These are phyloP conservation scores for Sebastes vulpes DNA, from an alignment of 2,797 vertebrate species.

Conservation along the genomic window DNA sequence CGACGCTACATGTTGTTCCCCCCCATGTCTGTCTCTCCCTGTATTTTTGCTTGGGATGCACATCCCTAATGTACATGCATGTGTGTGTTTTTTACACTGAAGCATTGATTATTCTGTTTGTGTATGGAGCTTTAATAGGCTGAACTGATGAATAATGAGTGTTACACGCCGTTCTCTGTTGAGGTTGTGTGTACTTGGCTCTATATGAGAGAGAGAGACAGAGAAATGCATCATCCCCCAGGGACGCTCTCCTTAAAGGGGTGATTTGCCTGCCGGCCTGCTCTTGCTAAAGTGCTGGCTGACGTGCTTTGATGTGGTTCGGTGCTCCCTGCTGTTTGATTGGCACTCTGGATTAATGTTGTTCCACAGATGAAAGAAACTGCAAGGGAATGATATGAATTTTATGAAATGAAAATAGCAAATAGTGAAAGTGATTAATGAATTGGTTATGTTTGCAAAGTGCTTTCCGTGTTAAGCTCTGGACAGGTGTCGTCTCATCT, in stretches of 20 bases:
- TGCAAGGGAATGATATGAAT: slow-evolving; percentile 45
- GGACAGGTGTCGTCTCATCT: slow-evolving; percentile 56
- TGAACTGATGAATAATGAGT: slow-evolving; percentile 59
- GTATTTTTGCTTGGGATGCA: no score
- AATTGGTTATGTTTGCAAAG: slow-evolving; percentile 66
- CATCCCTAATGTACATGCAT: background rate
- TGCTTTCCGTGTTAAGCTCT: slow-evolving; percentile 35
- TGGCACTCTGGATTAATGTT: slow-evolving; percentile 73
- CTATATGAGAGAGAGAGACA: slow-evolving; percentile 1
- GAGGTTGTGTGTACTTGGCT: slow-evolving; percentile 23
- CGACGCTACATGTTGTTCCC: no score
- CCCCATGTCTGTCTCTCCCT: no score
- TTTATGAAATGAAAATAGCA: slow-evolving; percentile 58
- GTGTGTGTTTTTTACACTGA: slow-evolving; percentile 1
- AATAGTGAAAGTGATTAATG: slow-evolving; percentile 72
- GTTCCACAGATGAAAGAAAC: slow-evolving; percentile 69
- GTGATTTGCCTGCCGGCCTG: slow-evolving; percentile 77
- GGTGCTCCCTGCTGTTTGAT: slow-evolving; percentile 80
- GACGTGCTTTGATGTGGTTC: slow-evolving; percentile 81
- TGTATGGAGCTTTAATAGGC: slow-evolving; percentile 44
- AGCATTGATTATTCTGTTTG: slow-evolving; percentile 66
- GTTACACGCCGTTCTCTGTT: slow-evolving; percentile 34
- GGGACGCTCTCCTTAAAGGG: slow-evolving; percentile 74
- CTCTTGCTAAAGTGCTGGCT: slow-evolving; percentile 76
- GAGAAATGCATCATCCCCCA: slow-evolving; percentile 49